Evolutionary conservation across 2,113 vertebrate species (phyloP).

Genomic region (Trichomycterus rosablanca): DNA sequence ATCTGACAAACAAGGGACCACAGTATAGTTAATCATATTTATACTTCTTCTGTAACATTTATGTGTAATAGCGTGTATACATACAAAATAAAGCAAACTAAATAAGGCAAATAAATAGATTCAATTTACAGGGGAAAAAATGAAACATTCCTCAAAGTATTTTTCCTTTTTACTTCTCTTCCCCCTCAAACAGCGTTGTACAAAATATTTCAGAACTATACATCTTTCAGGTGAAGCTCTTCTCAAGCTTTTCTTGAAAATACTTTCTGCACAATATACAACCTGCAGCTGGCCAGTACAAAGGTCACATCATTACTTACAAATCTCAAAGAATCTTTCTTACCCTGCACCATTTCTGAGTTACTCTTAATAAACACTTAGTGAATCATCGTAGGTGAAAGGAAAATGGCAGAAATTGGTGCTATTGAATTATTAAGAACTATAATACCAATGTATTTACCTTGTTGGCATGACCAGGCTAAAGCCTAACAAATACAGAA

Average conservation of each 20-base stretch:
- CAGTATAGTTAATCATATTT: constrained; percentile 60
- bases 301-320: constrained; percentile 37
- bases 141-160: constrained; percentile 72
- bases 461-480: too few species aligned
- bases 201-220: constrained; percentile 74
- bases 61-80: constrained; percentile 75
- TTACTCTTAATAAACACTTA: too few species aligned
- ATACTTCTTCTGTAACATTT: constrained; percentile 66
- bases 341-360: too few species aligned
- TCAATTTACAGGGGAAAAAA: constrained; percentile 77
- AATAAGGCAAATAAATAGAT: constrained; percentile 91
- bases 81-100: constrained; percentile 83
- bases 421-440: too few species aligned
- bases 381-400: too few species aligned
- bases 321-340: too few species aligned
- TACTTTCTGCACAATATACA: constrained; percentile 61
- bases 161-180: constrained; percentile 44
- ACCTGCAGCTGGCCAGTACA: constrained; percentile 59
- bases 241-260: too few species aligned
- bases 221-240: constrained; percentile 66
- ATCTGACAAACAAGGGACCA: constrained; percentile 63
- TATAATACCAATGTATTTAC: too few species aligned
- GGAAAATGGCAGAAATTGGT: too few species aligned
- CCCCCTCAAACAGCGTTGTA: constrained; percentile 69
- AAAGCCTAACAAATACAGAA: too few species aligned